Evolutionary conservation across 2,113 vertebrate species (phyloP), one percentile per base, ranked within the genome.

Genomic region (Notarius lentiginosus): DNA sequence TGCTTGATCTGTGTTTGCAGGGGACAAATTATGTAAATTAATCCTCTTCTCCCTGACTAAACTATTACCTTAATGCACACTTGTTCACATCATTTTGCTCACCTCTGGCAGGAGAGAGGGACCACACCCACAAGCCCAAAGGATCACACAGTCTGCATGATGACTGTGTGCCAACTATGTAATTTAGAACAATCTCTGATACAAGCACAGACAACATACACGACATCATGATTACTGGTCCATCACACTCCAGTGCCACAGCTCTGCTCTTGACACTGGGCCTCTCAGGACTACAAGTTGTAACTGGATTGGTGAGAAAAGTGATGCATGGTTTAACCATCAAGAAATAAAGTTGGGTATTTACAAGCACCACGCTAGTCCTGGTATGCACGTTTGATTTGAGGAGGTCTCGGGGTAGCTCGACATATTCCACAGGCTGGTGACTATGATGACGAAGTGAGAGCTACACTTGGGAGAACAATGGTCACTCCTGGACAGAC

Each of bases 311-410:
- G 73, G 17, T 15, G n/a, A 65, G 20, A 15, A n/a, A 53, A 20
- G 6, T 18, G 75, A n/a, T n/a, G n/a, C n/a, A n/a, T n/a, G 51
- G 76, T 68, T 86, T 79, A 86, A 79, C 84, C 63, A 27, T 56
- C 24, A 86, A 41, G 27, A 41, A 68, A 30, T 22, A 79, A 6
- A 55, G 60, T 0, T 9, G 4, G 34, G 63, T 7, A 61, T n/a
- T 20, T 82, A 87, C 55, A 56, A 22, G 17, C 18, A 24, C 24
- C 60, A 53, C 53, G 61, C n/a, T 17, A 22, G 10, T n/a, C 12
- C n/a, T 18, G 86, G 27, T 65, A 63, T 1, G 6, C 66, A 49
- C 9, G 65, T 82, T 2, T 22, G 10, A 20, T 41, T 4, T 55
- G 47, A 66, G 24, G 53, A 63, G 4, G 47, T 47, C 77, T 24